Evolutionary conservation across 2,113 vertebrate species (phyloP).

Genomic region (Phylloscopus whistleri): DNA sequence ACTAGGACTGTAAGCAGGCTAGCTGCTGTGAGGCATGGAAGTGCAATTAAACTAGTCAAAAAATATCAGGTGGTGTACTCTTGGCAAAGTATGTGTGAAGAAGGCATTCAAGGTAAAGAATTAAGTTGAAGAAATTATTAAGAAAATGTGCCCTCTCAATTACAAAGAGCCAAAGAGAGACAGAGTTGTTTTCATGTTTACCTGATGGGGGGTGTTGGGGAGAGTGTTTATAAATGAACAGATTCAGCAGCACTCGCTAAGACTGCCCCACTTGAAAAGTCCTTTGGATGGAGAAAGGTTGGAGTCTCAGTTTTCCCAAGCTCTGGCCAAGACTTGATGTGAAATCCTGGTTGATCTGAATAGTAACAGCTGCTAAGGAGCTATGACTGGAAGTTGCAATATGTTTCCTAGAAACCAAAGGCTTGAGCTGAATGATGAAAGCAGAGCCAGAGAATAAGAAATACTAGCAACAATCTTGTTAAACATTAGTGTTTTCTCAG

Average conservation of each 20-base stretch:
- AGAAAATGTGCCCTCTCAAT: background rate
- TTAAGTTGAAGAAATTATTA: background rate
- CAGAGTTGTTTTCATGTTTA: background rate
- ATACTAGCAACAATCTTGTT: background rate
- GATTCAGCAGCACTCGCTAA: background rate
- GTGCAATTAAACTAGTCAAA: background rate
- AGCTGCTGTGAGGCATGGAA: background rate
- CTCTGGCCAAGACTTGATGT: background rate
- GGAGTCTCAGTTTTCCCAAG: background rate
- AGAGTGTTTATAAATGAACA: background rate
- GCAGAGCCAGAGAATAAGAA: background rate
- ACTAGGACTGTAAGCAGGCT: background rate
- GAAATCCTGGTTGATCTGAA: background rate
- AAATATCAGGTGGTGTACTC: background rate
- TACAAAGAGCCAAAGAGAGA: background rate
- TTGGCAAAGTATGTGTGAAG: background rate
- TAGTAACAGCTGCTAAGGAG: constrained; percentile 19
- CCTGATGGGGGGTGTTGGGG: fast-evolving
- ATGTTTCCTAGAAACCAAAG: constrained; percentile 42
- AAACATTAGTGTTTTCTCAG: background rate
- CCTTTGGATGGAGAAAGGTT: background rate
- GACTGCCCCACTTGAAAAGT: background rate
- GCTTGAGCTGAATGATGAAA: background rate
- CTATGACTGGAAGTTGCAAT: background rate
- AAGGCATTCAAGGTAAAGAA: background rate